Evolutionary conservation across 2,888 invertebrate species (phyloP).

Genomic region (Drosophila histrio): DNA sequence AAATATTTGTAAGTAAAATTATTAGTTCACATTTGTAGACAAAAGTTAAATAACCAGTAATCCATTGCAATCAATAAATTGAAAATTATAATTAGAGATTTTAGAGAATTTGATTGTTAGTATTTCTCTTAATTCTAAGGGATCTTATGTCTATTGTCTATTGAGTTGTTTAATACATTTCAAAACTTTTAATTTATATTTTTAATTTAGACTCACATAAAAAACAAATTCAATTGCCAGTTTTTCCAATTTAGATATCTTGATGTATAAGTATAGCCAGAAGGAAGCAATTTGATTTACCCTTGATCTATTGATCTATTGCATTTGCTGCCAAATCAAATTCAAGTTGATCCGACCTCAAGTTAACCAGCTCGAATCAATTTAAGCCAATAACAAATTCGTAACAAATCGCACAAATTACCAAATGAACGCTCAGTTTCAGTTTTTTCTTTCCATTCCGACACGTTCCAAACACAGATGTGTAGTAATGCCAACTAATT

Average conservation of each 20-base stretch:
- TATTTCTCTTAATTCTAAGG: neutral
- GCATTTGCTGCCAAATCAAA: conserved; percentile 4
- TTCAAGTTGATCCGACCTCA: conserved; percentile 25
- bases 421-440: conserved; percentile 24
- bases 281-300: conserved; percentile 13
- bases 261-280: neutral
- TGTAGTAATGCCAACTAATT: conserved; percentile 52
- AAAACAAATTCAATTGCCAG: neutral
- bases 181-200: neutral
- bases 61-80: too few species aligned
- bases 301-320: conserved; percentile 37
- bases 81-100: too few species aligned
- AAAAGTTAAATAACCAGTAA: too few species aligned
- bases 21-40: too few species aligned
- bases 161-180: neutral
- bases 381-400: conserved; percentile 32
- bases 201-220: neutral
- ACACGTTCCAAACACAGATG: conserved; percentile 35
- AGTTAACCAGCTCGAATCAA: conserved; percentile 30
- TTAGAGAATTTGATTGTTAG: too few species aligned
- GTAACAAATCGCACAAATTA: conserved; percentile 38
- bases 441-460: conserved; percentile 23
- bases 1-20: too few species aligned
- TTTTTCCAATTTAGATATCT: neutral
- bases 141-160: too few species aligned